Percentiles rank a stretch among this genome's conserved stretches.
phyloP scores from a whole-genome alignment of 1,140 invertebrate genomes.

The Bombus polaris region DNA sequence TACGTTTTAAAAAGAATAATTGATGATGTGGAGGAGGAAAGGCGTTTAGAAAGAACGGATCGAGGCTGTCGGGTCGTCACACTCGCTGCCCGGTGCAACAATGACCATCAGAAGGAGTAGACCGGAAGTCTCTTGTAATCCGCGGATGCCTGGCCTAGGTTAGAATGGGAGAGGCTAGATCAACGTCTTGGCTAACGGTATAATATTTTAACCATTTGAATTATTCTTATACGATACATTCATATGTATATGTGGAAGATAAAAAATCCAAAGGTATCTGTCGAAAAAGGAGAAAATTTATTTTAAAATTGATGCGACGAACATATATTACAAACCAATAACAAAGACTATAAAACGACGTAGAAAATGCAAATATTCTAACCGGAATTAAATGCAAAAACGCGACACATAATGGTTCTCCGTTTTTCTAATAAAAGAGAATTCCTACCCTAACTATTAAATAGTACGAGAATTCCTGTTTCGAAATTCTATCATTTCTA shows the following conservation, averaged over 20 bases:
- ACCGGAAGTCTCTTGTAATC: slow-evolving; percentile 78
- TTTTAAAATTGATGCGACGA: no score
- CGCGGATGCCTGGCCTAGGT: slow-evolving; percentile 70
- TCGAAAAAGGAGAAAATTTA: no score
- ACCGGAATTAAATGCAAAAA: neutral
- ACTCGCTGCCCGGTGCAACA: slow-evolving; percentile 75
- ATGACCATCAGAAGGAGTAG: slow-evolving; percentile 72
- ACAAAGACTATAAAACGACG: no score
- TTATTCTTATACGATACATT: neutral
- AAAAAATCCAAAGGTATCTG: no score
- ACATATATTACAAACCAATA: no score
- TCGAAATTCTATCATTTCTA: neutral
- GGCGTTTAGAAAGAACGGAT: slow-evolving; percentile 66
- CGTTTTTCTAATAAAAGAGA: neutral
- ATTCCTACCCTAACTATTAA: neutral
- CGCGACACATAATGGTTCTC: neutral
- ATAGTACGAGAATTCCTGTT: neutral
- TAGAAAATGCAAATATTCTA: no score
- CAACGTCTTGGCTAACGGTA: neutral
- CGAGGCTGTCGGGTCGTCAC: slow-evolving; percentile 78
- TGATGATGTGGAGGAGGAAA: slow-evolving; percentile 17
- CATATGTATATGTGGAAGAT: no score
- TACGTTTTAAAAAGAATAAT: slow-evolving; percentile 57
- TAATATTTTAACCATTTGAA: neutral
- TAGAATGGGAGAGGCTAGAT: neutral